Conservation (phyloP, 2,888 invertebrate species). For the Heteromurus nitidus region DNA sequence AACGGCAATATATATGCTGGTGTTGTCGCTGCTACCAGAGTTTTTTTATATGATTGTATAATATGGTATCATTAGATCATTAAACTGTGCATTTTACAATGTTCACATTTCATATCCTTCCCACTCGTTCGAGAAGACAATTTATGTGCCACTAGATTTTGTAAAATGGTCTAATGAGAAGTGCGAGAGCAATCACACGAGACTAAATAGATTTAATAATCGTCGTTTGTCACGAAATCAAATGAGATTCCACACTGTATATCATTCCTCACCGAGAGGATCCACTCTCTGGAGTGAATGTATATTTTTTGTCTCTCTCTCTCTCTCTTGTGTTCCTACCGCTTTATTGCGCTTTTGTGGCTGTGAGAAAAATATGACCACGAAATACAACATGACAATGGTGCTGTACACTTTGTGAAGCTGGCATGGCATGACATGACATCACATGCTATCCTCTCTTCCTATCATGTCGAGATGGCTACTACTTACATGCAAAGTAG, state of each 20-base stretch:
- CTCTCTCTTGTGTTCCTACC: neutral
- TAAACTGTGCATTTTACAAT: conserved; percentile 60
- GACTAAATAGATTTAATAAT: conserved; percentile 62
- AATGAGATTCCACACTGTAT: conserved; percentile 43
- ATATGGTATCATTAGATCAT: conserved; percentile 59
- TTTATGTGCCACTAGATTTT: conserved; percentile 48
- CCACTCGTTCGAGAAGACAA: conserved; percentile 37
- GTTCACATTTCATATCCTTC: conserved; percentile 53
- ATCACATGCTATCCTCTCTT: conserved; percentile 1
- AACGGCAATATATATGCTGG: conserved; percentile 21
- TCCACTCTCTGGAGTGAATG: neutral
- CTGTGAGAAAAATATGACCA: conserved; percentile 21
- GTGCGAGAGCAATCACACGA: conserved; percentile 62
- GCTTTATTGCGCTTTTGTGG: conserved; percentile 9
- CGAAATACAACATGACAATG: conserved; percentile 4
- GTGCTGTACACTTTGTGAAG: neutral
- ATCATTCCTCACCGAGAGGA: neutral
- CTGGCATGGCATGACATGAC: conserved; percentile 33
- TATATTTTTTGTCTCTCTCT: neutral
- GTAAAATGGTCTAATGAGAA: conserved; percentile 61
- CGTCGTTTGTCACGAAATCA: conserved; percentile 64
- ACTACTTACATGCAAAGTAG: neutral
- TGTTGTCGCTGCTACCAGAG: conserved; percentile 7
- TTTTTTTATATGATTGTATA: conserved; percentile 48
- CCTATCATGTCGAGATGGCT: neutral